Evolutionary conservation across 2,113 vertebrate genomes (phyloP).

Genomic region (Cranoglanis bouderius): DNA sequence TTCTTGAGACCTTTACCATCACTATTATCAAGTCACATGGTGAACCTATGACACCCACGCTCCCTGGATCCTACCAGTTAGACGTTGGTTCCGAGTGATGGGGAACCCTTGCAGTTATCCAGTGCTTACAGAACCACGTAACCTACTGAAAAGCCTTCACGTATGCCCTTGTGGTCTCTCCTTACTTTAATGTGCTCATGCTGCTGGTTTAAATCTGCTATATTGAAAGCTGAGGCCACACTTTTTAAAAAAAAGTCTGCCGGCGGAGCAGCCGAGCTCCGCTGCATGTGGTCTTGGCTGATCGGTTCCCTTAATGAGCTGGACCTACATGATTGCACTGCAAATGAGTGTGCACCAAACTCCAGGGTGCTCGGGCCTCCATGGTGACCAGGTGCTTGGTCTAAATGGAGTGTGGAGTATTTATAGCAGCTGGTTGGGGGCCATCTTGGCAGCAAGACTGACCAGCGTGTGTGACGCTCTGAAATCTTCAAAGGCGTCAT

Average conservation of each 20-base stretch:
- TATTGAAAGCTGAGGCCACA: not conserved
- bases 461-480: not conserved
- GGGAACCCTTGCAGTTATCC: not conserved
- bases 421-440: constrained; percentile 38
- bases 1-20: not conserved
- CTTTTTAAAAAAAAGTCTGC: not conserved
- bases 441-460: constrained; percentile 19
- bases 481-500: constrained; percentile 3
- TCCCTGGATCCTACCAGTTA: not conserved
- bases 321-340: constrained; percentile 47
- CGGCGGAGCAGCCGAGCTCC: not conserved
- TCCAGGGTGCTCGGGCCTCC: constrained; percentile 16
- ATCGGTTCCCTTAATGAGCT: constrained; percentile 30
- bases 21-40: not conserved
- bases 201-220: not conserved
- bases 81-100: not conserved
- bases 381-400: constrained; percentile 44
- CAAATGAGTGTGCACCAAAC: constrained; percentile 43
- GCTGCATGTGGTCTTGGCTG: constrained; percentile 31
- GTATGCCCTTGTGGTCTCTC: too few relatives aligned
- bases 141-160: not conserved
- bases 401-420: constrained; percentile 48
- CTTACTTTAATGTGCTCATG: not conserved
- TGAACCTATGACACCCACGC: not conserved
- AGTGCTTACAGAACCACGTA: not conserved